Base-by-base conservation (phyloP, 2,797 vertebrate genomes). In the Pogonophryne albipinna region DNA sequence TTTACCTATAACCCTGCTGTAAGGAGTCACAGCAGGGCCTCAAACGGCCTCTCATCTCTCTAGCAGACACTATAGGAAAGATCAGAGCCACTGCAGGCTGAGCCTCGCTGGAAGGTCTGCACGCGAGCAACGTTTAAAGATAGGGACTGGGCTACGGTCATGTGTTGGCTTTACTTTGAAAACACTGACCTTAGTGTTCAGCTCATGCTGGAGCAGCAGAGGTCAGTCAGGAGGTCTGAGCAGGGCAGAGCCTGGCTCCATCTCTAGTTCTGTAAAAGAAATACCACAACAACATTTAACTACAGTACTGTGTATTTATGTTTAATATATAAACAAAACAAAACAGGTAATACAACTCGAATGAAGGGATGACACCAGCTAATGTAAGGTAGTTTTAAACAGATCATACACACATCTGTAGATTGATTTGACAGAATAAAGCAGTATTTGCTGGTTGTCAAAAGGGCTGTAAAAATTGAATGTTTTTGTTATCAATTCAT, bases 1-100 rank as follows among this genome's bases (percentile, higher is more conserved):
- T 80, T 83, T 94, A 92, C 90, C 93, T 95, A 95, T 94, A 95
- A 95, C 96, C 94, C 85, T 69, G 59, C 90, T 17, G 72, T 12
- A 87, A 38, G 4, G 17, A 6, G 11, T 42, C 92, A 87, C 84
- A 78, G 90, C 79, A 81, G 91, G 93, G 95, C 95, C 96, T 97
- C 96, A 96, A 97, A 97, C 96, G 38, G 4, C 92, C 94, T 78
- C 96, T 62, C 6, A 0, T 83, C 10, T 93, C 78, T 97, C 85
- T 96, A 56, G 95, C 96, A 96, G 96, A 94, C 91, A 45, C 87
- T 64, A 23, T 23, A 23, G 34, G 34, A 34, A 34, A 34, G 34
- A 34, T 34, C 78, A 73, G 34, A 34, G 34, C 34, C 34, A 34
- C 34, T 34, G 34, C 34, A 34, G 34, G 34, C 87, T 71, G 3